Percentiles rank a stretch among this genome's conserved stretches.
phyloP scores from a whole-genome alignment of 1,140 invertebrate genomes.

The Oedothorax gibbosus region DNA sequence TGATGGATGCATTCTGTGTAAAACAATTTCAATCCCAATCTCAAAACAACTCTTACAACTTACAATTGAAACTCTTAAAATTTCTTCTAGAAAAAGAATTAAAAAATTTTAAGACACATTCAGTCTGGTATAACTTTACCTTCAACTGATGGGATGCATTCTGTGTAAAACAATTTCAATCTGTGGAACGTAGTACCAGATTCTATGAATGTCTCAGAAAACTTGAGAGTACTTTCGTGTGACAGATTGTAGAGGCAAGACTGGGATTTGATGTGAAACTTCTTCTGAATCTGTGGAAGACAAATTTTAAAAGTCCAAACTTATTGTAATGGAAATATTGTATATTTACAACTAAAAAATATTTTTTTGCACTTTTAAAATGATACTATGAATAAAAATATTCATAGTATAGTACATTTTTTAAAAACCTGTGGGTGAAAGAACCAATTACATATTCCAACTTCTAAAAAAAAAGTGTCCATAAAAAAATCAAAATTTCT shows the following conservation, averaged over 20 bases:
- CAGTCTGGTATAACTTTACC: neutral
- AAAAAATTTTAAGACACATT: neutral
- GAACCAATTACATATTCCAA: no score
- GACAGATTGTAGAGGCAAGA: constrained; percentile 5
- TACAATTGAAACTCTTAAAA: no score
- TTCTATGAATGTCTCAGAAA: constrained; percentile 26
- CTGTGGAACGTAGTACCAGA: constrained; percentile 19
- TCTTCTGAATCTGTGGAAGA: neutral
- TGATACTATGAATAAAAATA: neutral
- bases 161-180: constrained; percentile 15
- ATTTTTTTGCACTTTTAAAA: neutral
- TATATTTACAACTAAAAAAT: neutral
- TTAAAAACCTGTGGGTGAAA: neutral
- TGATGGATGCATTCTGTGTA: neutral
- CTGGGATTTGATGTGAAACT: constrained; percentile 7
- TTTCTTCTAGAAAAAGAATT: neutral
- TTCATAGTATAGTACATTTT: neutral
- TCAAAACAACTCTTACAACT: no score
- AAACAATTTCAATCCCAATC: constrained; percentile 23
- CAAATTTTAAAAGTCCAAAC: neutral
- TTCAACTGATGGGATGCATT: neutral
- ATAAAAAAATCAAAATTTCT: no score
- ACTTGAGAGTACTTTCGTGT: constrained; percentile 17
- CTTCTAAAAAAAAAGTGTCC: no score
- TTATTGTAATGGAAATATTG: neutral